phyloP scores from a whole-genome alignment of 2,888 invertebrate species.

The Achlya flavicornis region DNA sequence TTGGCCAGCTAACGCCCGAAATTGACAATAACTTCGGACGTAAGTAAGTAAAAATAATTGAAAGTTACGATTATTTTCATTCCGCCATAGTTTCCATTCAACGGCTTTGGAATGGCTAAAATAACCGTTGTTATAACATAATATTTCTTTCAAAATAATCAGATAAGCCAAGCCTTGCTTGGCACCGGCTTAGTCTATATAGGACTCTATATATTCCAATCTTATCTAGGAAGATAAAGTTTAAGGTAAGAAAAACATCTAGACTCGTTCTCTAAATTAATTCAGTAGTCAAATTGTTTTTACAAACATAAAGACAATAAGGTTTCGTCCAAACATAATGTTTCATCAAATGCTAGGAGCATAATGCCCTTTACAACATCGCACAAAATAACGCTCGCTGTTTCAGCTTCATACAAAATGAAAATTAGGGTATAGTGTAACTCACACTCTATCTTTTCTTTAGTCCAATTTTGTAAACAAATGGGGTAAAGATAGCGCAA shows the following conservation, averaged over 20 bases:
- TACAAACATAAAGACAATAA: slow-evolving; percentile 6
- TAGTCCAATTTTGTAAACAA: slow-evolving; percentile 30
- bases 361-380: slow-evolving; percentile 22
- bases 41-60: no score
- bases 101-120: background rate
- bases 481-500: background rate
- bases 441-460: background rate
- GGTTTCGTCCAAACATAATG: background rate
- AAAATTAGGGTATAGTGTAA: slow-evolving; percentile 32
- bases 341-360: slow-evolving; percentile 4
- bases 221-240: no score
- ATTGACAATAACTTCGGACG: no score
- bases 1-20: no score
- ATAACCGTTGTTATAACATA: no score
- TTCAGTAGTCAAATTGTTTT: background rate
- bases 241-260: no score
- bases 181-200: no score
- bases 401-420: slow-evolving; percentile 24
- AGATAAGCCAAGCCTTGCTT: no score
- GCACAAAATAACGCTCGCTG: slow-evolving; percentile 23
- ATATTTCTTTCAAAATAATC: no score
- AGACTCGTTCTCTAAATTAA: background rate
- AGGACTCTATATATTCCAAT: no score
- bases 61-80: no score
- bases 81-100: background rate